Evolutionary conservation across 2,797 vertebrate species (phyloP), one percentile per base, ranked within the genome.

Genomic region (Melanotaenia trifasciata): DNA sequence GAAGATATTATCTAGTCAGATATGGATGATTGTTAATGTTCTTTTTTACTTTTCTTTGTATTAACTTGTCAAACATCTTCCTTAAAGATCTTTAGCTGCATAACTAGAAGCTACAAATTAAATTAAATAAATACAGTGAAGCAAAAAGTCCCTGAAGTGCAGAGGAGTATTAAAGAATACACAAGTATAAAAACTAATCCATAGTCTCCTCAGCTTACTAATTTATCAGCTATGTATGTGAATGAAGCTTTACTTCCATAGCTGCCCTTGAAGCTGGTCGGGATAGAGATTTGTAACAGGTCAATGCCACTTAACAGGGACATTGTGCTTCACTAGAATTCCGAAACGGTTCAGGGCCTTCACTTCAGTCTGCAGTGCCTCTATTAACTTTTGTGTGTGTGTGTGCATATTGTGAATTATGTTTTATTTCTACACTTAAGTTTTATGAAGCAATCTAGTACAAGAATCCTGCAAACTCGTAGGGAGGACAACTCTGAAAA

Each of bases 291-390:
- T 74, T 28, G 45, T 14, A 43, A 14, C 16, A 58, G 36, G 60
- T 67, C 50, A 62, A 28, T 45, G 35, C 24, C 20, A 53, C 63
- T 76, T 64, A 36, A 45, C 32, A 50, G 51, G 11, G 14, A 51
- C 68, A 68, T 61, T 54, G 9, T 14, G 13, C 38, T 61, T 24
- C 12, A 62, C 28, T 26, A 32, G 47, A 76, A 78, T 74, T 50
- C 13, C 22, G 22, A 36, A 59, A 50, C 28, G 47, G 33, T 70
- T 78, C 26, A 67, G 58, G 40, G 59, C 30, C 51, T 68, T 71
- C 32, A 54, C 61, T 68, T 72, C 53, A 67, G 63, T 4, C 67
- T 18, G n/a, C 7, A 3, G 24, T n/a, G 35, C 47, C 58, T 77
- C 33, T 53, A 51, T 66, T 70, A 64, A 56, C 24, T 28, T 11